Conservation (phyloP, 37 sponge, comb jelly and placozoan genomes). For the Axinella damicornis region DNA sequence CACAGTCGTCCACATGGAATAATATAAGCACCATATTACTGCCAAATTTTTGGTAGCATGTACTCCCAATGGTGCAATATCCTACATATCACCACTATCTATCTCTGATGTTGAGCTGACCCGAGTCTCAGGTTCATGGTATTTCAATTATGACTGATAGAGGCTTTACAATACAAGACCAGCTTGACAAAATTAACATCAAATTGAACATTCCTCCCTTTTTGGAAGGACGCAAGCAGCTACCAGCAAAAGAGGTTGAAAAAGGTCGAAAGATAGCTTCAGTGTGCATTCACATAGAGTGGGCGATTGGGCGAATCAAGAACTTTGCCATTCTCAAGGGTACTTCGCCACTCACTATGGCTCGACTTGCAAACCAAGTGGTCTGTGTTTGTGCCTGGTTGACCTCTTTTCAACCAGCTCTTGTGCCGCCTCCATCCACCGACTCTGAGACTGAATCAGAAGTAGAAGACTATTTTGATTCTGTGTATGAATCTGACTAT, state of each 20-base stretch:
- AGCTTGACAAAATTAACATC: slow-evolving; percentile 32
- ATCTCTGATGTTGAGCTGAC: slow-evolving; percentile 19
- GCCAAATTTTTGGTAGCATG: slow-evolving; percentile 54
- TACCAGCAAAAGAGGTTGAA: slow-evolving; percentile 54
- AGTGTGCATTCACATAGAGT: slow-evolving; percentile 69
- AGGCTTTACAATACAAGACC: slow-evolving; percentile 71
- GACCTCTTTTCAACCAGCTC: slow-evolving; percentile 64
- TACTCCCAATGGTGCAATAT: slow-evolving; percentile 24
- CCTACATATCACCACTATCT: slow-evolving; percentile 43
- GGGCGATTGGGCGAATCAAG: slow-evolving; percentile 65
- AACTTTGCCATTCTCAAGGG: slow-evolving; percentile 44
- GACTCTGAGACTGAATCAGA: neutral
- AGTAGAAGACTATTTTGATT: neutral
- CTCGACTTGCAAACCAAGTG: slow-evolving; percentile 54
- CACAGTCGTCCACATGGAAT: slow-evolving; percentile 55
- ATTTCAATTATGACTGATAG: slow-evolving; percentile 62
- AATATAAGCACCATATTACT: slow-evolving; percentile 69
- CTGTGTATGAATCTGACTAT: neutral
- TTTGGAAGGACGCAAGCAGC: slow-evolving; percentile 48
- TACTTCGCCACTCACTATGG: slow-evolving; percentile 47
- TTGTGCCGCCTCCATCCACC: slow-evolving; percentile 9
- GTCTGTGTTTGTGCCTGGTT: slow-evolving; percentile 61
- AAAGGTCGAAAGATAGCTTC: slow-evolving; percentile 52
- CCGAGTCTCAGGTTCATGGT: slow-evolving; percentile 36
- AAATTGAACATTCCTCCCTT: slow-evolving; percentile 75